Percentiles rank a stretch among this genome's conserved stretches.
These are phyloP conservation scores for Temnothorax rugatulus DNA, from an alignment of 2,888 invertebrate genomes.

Conservation along the genomic window DNA sequence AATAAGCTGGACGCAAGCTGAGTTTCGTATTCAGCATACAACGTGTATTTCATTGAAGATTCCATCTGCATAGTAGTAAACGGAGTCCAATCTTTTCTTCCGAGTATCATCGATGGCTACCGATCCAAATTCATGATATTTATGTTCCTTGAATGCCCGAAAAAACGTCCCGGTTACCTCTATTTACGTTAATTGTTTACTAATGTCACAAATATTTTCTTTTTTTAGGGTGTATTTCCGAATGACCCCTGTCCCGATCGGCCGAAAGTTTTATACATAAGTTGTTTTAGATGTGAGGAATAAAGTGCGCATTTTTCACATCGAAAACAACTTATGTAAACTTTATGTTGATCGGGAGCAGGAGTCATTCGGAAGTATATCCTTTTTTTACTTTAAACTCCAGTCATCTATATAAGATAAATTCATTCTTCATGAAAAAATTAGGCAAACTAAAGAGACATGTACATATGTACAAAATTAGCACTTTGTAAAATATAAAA, in stretches of 20 bases:
- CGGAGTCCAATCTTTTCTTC: neutral
- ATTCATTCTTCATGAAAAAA: neutral
- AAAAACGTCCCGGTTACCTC: neutral
- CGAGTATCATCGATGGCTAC: neutral
- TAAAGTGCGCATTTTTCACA: too few relatives aligned
- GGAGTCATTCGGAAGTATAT: too few relatives aligned
- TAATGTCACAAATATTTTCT: neutral
- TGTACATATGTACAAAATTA: neutral
- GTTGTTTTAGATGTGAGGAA: too few relatives aligned
- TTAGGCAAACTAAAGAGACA: neutral
- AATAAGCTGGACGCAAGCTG: constrained; percentile 57
- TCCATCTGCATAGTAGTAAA: constrained; percentile 48
- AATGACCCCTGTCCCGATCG: too few relatives aligned
- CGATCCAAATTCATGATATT: neutral
- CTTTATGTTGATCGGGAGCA: too few relatives aligned
- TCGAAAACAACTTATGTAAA: too few relatives aligned
- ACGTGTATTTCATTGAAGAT: constrained; percentile 53
- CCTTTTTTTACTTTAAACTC: neutral
- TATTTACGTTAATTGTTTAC: neutral
- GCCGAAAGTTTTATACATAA: too few relatives aligned
- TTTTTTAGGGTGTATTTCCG: neutral
- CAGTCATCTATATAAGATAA: neutral
- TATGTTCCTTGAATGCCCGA: neutral
- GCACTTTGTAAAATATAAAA: neutral
- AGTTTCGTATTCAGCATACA: constrained; percentile 57